phyloP scores from a whole-genome alignment of 2,888 invertebrate species.

The Diarsia rubi region DNA sequence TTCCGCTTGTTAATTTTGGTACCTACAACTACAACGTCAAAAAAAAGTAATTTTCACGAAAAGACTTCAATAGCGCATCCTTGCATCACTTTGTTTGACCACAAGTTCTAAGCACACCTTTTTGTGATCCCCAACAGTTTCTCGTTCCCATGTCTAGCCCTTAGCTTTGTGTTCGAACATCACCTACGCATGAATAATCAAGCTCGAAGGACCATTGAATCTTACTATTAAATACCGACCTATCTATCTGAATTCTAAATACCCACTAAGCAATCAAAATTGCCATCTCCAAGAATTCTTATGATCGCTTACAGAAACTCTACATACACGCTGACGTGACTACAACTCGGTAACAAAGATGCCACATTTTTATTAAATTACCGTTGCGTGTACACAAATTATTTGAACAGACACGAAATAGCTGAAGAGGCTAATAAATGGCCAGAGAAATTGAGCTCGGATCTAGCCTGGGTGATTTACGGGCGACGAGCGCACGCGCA shows the following conservation, averaged over 20 bases:
- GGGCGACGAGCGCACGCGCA: slow-evolving; percentile 52
- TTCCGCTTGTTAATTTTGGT: background rate
- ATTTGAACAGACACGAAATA: slow-evolving; percentile 59
- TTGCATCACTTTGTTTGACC: background rate
- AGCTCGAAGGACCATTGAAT: background rate
- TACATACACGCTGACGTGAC: slow-evolving; percentile 58
- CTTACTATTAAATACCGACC: background rate
- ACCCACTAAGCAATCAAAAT: slow-evolving; percentile 19
- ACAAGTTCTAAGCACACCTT: background rate
- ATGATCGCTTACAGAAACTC: slow-evolving; percentile 35
- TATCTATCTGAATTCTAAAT: slow-evolving; percentile 1
- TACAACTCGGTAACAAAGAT: slow-evolving; percentile 49
- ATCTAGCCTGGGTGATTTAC: slow-evolving; percentile 62
- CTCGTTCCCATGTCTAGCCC: background rate
- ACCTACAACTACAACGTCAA: background rate
- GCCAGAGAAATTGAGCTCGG: slow-evolving; percentile 61
- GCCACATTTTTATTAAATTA: slow-evolving; percentile 58
- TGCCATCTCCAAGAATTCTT: slow-evolving; percentile 31
- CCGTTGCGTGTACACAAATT: slow-evolving; percentile 64
- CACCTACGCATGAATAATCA: background rate
- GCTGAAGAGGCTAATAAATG: slow-evolving; percentile 51
- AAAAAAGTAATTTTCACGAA: background rate
- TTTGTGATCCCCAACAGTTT: background rate
- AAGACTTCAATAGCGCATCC: background rate
- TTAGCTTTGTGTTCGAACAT: background rate